phyloP scores from a whole-genome alignment of 1,140 invertebrate genomes.

The Atta texana region DNA sequence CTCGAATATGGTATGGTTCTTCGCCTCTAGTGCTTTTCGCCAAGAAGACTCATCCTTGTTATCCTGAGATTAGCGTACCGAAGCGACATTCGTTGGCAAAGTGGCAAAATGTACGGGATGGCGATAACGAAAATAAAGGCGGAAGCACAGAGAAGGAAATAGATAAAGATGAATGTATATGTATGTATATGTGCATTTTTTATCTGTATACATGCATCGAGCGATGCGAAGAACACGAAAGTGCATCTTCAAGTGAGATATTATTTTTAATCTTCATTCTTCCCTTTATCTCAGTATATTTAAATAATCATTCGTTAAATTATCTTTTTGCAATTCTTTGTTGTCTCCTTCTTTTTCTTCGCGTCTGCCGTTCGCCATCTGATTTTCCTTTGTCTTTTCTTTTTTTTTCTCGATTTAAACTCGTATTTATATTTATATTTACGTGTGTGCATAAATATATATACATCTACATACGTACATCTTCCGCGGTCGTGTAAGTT shows the following conservation, averaged over 20 bases:
- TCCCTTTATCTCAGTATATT: slow-evolving; percentile 25
- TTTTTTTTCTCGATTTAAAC: slow-evolving; percentile 9
- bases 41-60: slow-evolving; percentile 30
- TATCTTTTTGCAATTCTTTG: slow-evolving; percentile 26
- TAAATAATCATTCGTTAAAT: slow-evolving; percentile 21
- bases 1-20: slow-evolving; percentile 1
- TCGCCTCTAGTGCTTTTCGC: slow-evolving; percentile 19
- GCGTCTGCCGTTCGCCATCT: slow-evolving; percentile 32
- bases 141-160: slow-evolving; percentile 29
- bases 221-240: slow-evolving; percentile 49
- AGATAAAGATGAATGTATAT: slow-evolving; percentile 1
- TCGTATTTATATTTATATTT: slow-evolving; percentile 65
- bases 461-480: slow-evolving; percentile 70
- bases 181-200: slow-evolving; percentile 30
- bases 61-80: slow-evolving; percentile 35
- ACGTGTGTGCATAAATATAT: slow-evolving; percentile 61
- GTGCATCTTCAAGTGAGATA: slow-evolving; percentile 65
- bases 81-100: slow-evolving; percentile 32
- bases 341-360: slow-evolving; percentile 7
- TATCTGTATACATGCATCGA: slow-evolving; percentile 19
- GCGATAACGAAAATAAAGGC: slow-evolving; percentile 28
- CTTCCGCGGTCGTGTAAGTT: slow-evolving; percentile 55
- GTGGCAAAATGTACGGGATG: slow-evolving; percentile 19
- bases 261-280: slow-evolving; percentile 10
- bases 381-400: slow-evolving; percentile 6